Percentiles rank a stretch among this genome's conserved stretches.
These are phyloP conservation scores for Aselliscus stoliczkanus DNA, from an alignment of 2,797 vertebrate genomes.

Conservation along the genomic window DNA sequence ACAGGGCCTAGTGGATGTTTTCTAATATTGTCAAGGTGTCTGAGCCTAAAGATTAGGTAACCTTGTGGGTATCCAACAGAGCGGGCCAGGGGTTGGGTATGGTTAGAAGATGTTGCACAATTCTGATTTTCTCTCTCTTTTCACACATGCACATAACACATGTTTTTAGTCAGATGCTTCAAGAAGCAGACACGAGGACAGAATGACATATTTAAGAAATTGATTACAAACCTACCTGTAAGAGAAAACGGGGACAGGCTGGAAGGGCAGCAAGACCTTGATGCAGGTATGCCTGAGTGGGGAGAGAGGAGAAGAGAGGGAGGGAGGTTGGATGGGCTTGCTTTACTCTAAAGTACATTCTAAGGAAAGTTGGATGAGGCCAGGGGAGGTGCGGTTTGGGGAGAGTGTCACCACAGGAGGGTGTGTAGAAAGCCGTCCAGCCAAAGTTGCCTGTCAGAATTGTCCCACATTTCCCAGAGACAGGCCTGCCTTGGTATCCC, in stretches of 20 bases:
- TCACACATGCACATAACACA: neutral
- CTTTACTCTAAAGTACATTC: neutral
- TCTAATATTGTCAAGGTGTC: neutral
- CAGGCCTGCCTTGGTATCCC: neutral
- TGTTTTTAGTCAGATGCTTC: neutral
- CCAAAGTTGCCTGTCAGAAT: neutral
- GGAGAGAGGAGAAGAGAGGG: neutral
- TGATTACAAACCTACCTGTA: neutral
- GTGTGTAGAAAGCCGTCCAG: neutral
- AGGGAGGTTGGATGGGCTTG: accelerated
- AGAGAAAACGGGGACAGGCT: neutral
- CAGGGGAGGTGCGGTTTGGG: neutral
- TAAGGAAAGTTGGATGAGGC: neutral
- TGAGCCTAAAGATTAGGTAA: neutral
- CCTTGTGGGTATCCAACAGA: neutral
- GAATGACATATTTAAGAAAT: neutral
- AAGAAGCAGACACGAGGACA: neutral
- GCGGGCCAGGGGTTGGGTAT: neutral
- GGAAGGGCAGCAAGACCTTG: neutral
- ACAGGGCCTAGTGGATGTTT: neutral
- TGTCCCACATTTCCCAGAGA: neutral
- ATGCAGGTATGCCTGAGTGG: neutral
- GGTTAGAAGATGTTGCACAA: neutral
- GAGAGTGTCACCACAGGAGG: neutral
- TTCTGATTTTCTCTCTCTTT: neutral